A percentile compares a stretch with the other conserved stretches of the same genome.
Evolutionary conservation across 2,113 vertebrate genomes (phyloP).

Genomic region (Tricholaema leucomelas): DNA sequence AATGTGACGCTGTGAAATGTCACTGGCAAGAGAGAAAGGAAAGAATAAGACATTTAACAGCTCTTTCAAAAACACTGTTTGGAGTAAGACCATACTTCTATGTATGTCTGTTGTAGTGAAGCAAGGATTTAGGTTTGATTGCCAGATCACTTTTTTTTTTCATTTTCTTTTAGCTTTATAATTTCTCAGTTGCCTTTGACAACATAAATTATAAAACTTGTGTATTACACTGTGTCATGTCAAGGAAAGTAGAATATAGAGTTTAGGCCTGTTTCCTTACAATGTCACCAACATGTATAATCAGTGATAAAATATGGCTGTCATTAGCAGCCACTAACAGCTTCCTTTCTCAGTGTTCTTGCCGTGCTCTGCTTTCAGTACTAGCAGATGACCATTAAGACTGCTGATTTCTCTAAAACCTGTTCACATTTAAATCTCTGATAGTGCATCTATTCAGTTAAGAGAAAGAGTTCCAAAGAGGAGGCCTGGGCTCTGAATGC

Average conservation of each 20-base stretch:
- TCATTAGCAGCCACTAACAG: not conserved
- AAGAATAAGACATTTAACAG: not conserved
- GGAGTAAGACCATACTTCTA: not conserved
- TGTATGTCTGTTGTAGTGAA: not conserved
- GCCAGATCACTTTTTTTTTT: not conserved
- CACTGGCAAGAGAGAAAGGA: not conserved
- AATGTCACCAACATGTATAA: not conserved
- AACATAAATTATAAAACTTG: not conserved
- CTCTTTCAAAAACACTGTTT: not conserved
- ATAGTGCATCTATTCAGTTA: not conserved
- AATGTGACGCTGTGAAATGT: not conserved
- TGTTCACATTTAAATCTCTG: not conserved
- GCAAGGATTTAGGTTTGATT: not conserved
- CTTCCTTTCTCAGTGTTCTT: not conserved
- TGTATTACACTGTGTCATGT: not conserved
- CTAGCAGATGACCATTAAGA: not conserved
- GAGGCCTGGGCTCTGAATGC: not conserved
- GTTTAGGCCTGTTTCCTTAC: not conserved
- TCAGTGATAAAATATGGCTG: not conserved
- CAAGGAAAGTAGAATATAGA: not conserved
- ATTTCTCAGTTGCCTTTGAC: not conserved
- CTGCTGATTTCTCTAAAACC: not conserved
- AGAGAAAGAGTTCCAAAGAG: not conserved
- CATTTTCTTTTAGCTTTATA: not conserved
- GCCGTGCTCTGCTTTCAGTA: not conserved